Percentiles rank a stretch among this genome's conserved stretches.
Conservation (phyloP, 2,113 vertebrate genomes). For the Lepus timidus region DNA sequence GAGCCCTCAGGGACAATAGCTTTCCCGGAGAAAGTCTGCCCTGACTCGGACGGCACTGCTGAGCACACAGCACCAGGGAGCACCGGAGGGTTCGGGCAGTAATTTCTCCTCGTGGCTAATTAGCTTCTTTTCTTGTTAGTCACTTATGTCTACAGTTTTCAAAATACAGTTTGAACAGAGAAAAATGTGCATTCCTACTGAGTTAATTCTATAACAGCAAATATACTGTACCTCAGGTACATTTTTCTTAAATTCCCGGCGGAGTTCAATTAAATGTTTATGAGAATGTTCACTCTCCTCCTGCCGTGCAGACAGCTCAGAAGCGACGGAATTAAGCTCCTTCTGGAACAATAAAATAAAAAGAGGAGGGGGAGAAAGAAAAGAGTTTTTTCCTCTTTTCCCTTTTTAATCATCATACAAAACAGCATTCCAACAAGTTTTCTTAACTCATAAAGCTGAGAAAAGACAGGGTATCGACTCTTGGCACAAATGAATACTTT, state of each 20-base stretch:
- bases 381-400: slow-evolving; percentile 51
- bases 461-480: slow-evolving; percentile 89
- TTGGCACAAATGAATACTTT: slow-evolving; percentile 94
- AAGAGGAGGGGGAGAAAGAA: slow-evolving; percentile 62
- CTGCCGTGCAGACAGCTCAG: slow-evolving; percentile 91
- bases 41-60: accelerated
- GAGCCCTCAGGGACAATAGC: slow-evolving; percentile 52
- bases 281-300: slow-evolving; percentile 93
- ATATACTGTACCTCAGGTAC: slow-evolving; percentile 94
- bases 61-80: background rate
- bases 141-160: slow-evolving; percentile 78
- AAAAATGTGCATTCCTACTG: slow-evolving; percentile 74
- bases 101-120: slow-evolving; percentile 82
- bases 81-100: background rate
- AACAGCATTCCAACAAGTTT: slow-evolving; percentile 87
- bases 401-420: slow-evolving; percentile 65
- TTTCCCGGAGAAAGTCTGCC: background rate
- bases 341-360: slow-evolving; percentile 89
- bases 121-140: slow-evolving; percentile 81
- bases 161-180: slow-evolving; percentile 77
- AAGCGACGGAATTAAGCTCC: slow-evolving; percentile 94
- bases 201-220: slow-evolving; percentile 85
- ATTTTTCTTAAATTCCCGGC: slow-evolving; percentile 97
- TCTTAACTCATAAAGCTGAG: slow-evolving; percentile 88
- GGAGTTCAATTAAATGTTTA: slow-evolving; percentile 97